Percentiles rank a stretch among this genome's conserved stretches.
Conservation (phyloP, 2,797 vertebrate species). For the Peromyscus nudipes region DNA sequence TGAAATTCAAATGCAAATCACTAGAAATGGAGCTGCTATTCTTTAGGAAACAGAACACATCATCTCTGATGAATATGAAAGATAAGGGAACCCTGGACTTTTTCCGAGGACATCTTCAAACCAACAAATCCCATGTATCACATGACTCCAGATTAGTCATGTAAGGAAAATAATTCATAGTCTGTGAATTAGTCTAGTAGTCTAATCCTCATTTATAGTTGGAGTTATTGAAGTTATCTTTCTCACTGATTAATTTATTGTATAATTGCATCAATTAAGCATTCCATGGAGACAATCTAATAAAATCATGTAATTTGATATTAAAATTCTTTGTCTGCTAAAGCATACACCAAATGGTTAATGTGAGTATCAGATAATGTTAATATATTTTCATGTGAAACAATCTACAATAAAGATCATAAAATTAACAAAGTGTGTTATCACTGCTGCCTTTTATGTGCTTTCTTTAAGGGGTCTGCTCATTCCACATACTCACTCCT, state of each 20-base stretch:
- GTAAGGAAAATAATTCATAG: neutral
- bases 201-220: neutral
- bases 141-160: neutral
- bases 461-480: conserved; percentile 23
- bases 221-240: neutral
- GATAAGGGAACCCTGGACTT: neutral
- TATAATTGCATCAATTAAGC: neutral
- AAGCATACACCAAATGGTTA: conserved; percentile 30
- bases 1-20: neutral
- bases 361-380: neutral
- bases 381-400: conserved; percentile 35
- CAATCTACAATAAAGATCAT: conserved; percentile 38
- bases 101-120: neutral
- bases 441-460: neutral
- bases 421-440: conserved; percentile 54
- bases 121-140: neutral
- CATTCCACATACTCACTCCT: neutral
- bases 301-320: conserved; percentile 16
- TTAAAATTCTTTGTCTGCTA: conserved; percentile 29
- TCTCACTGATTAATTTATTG: neutral
- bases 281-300: neutral
- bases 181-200: neutral
- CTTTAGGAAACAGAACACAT: neutral
- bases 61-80: neutral
- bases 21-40: neutral